phyloP scores from a whole-genome alignment of 2,888 invertebrate species.

The Lymantria monacha region DNA sequence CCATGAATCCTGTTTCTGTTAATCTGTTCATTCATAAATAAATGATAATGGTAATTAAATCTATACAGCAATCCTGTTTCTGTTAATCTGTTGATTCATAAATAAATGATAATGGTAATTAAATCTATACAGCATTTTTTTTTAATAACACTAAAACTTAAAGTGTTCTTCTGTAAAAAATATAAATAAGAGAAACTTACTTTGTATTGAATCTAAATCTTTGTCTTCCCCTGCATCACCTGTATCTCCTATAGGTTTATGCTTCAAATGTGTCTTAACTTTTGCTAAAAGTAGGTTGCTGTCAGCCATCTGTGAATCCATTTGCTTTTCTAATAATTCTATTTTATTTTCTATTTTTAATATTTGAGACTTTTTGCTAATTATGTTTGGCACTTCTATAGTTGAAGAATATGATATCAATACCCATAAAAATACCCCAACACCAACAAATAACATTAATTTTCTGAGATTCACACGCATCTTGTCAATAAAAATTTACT shows the following conservation, averaged over 20 bases:
- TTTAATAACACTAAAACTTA: too few species aligned
- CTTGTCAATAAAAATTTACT: constrained; percentile 23
- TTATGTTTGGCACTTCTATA: constrained; percentile 43
- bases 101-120: too few species aligned
- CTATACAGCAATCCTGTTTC: too few species aligned
- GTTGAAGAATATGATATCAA: constrained; percentile 53
- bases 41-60: too few species aligned
- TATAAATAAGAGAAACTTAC: constrained; percentile 5
- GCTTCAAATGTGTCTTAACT: constrained; percentile 48
- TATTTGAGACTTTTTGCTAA: constrained; percentile 24
- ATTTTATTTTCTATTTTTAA: constrained; percentile 51
- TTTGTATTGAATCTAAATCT: constrained; percentile 15
- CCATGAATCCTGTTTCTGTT: too few species aligned
- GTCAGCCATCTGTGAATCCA: constrained; percentile 52
- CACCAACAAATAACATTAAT: constrained; percentile 42
- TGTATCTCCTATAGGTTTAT: constrained; percentile 11
- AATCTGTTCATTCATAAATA: too few species aligned
- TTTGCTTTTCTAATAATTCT: constrained; percentile 44
- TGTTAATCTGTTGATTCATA: too few species aligned
- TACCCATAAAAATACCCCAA: constrained; percentile 54
- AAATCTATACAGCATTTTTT: too few species aligned
- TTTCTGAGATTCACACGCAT: constrained; percentile 70
- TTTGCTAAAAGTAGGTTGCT: constrained; percentile 52
- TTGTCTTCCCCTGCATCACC: constrained; percentile 15
- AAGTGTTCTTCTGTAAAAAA: too few species aligned